Conservation (phyloP, 2,888 invertebrate genomes). For the Hyppa rectilinea region DNA sequence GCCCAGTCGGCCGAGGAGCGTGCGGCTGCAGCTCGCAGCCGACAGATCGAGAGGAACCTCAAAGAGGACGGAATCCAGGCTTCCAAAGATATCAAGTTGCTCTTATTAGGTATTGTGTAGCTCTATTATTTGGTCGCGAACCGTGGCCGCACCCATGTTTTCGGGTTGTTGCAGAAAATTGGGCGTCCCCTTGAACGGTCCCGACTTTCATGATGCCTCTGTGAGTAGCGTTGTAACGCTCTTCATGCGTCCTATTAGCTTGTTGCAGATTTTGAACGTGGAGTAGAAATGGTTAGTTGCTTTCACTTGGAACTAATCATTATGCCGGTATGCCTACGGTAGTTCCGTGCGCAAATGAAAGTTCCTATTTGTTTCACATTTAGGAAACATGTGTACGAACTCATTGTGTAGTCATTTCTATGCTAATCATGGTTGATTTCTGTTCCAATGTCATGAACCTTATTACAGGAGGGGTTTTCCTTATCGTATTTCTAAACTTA, state of each 20-base stretch:
- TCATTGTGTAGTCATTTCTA: conserved; percentile 59
- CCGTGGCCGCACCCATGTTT: conserved; percentile 85
- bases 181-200: conserved; percentile 56
- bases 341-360: conserved; percentile 84
- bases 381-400: conserved; percentile 70
- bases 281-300: conserved; percentile 66
- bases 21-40: conserved; percentile 99
- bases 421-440: conserved; percentile 57
- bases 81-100: conserved; percentile 99
- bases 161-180: conserved; percentile 64
- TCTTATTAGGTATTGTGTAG: conserved; percentile 96
- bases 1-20: conserved; percentile 99
- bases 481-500: conserved; percentile 51
- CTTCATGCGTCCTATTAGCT: conserved; percentile 36
- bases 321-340: conserved; percentile 81
- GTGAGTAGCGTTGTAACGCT: conserved; percentile 50
- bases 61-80: conserved; percentile 99
- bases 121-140: conserved; percentile 61
- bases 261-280: conserved; percentile 48
- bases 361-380: conserved; percentile 77
- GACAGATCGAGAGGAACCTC: conserved; percentile 99
- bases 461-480: conserved; percentile 42
- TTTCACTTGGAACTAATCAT: conserved; percentile 84
- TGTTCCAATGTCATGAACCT: conserved; percentile 46
- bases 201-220: conserved; percentile 44